Percentiles rank a stretch among this genome's conserved stretches.
Conservation (phyloP, 1,140 invertebrate species). For the Caenorhabditis briggsae region DNA sequence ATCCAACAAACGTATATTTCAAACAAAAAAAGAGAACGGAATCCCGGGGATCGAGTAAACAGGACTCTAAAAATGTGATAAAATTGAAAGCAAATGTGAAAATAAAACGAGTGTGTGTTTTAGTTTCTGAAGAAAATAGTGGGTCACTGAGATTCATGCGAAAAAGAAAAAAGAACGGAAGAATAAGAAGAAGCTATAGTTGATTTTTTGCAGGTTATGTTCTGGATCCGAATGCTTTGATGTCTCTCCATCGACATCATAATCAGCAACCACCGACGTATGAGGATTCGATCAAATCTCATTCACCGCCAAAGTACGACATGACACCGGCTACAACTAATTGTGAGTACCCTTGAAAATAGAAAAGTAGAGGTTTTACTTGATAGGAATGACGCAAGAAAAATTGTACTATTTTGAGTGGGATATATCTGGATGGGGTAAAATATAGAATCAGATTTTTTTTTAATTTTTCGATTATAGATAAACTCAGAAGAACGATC, state of each 20-base stretch:
- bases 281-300: constrained; percentile 41
- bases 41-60: neutral
- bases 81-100: constrained; percentile 44
- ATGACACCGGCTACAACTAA: constrained; percentile 52
- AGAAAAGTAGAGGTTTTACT: neutral
- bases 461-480: too few species aligned
- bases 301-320: constrained; percentile 40
- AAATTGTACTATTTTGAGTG: too few species aligned
- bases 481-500: too few species aligned
- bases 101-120: constrained; percentile 23
- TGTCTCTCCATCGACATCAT: constrained; percentile 33
- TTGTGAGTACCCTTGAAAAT: constrained; percentile 20
- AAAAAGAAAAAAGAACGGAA: neutral
- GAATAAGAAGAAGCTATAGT: neutral
- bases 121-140: neutral
- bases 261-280: constrained; percentile 28
- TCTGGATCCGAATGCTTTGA: constrained; percentile 33
- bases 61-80: constrained; percentile 32
- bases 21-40: neutral
- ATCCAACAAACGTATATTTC: neutral
- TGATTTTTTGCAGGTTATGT: constrained; percentile 15
- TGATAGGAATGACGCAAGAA: neutral
- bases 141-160: neutral
- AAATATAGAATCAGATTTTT: too few species aligned
- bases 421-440: too few species aligned